These are phyloP conservation scores for Odontophorus gujanensis DNA, from an alignment of 2,113 vertebrate genomes.

Conservation along the genomic window DNA sequence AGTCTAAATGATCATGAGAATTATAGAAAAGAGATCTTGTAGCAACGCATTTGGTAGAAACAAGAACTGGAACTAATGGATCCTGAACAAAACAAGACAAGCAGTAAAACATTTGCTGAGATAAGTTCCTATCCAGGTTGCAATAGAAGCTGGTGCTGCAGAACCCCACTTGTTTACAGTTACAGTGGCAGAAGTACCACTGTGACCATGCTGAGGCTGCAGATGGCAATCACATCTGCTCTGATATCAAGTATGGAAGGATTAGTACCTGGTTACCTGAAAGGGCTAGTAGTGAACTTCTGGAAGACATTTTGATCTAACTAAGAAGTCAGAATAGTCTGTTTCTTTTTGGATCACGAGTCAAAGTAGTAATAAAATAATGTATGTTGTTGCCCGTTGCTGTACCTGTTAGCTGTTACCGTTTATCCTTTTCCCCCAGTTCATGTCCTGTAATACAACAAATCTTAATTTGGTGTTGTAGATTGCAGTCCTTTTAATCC, in stretches of 20 bases:
- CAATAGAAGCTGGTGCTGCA: background rate
- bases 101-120: background rate
- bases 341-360: background rate
- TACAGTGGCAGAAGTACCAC: background rate
- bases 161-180: background rate
- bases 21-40: background rate
- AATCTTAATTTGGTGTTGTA: background rate
- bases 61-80: background rate
- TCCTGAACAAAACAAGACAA: background rate
- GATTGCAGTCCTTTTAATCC: background rate
- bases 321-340: background rate
- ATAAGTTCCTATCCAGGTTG: background rate
- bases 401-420: background rate
- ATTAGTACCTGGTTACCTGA: background rate
- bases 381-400: accelerated
- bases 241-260: background rate
- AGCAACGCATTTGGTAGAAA: background rate
- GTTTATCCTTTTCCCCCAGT: background rate
- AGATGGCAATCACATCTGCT: background rate
- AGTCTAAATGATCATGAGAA: background rate
- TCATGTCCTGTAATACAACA: background rate
- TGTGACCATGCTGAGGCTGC: background rate
- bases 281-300: background rate
- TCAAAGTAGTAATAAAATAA: background rate
- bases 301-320: background rate